A percentile compares a stretch with the other conserved stretches of the same genome.
Conservation (phyloP, 2,113 vertebrate species). For the Sterna hirundo region DNA sequence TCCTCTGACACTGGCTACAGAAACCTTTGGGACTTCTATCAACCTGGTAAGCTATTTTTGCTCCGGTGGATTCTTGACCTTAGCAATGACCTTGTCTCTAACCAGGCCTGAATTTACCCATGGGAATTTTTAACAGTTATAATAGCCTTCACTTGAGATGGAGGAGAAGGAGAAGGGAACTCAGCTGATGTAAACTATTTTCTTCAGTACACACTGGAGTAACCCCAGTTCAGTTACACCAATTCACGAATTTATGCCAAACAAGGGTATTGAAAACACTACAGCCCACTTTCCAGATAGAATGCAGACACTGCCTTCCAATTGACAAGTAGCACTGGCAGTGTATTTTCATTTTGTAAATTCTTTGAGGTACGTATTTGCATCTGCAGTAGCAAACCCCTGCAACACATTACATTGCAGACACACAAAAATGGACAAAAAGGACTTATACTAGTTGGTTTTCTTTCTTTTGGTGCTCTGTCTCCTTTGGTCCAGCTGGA, state of each 20-base stretch:
- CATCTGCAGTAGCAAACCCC: background rate
- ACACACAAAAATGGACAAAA: background rate
- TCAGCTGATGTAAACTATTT: background rate
- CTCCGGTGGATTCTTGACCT: background rate
- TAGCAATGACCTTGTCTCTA: background rate
- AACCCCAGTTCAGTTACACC: background rate
- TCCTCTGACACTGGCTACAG: background rate
- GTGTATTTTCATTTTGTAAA: background rate
- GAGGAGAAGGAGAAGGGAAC: background rate
- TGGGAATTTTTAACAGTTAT: background rate
- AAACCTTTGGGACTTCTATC: background rate
- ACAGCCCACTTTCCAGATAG: background rate
- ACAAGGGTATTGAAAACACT: background rate
- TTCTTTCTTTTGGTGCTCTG: background rate
- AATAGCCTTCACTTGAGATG: background rate
- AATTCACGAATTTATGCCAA: background rate
- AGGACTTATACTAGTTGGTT: background rate
- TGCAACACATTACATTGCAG: background rate
- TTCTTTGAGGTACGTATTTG: background rate
- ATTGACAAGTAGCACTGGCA: background rate
- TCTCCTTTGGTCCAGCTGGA: background rate
- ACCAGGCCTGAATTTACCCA: background rate
- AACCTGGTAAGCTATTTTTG: background rate
- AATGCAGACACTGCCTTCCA: background rate
- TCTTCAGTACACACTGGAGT: background rate